These are phyloP conservation scores for Drosophila basisetae DNA, from an alignment of 2,888 invertebrate species.

Conservation along the genomic window DNA sequence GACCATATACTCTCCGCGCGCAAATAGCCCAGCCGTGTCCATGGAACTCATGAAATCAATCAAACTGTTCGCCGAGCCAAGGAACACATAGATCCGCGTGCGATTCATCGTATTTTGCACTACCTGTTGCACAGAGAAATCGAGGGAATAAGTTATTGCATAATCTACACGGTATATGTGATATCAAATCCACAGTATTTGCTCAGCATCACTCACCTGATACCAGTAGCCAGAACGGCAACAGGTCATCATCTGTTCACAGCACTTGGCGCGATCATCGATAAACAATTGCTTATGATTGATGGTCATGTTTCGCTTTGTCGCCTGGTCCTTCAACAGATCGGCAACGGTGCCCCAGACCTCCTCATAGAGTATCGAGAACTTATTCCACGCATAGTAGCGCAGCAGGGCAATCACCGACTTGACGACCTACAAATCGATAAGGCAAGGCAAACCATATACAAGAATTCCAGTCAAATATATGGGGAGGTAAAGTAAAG, in stretches of 20 bases:
- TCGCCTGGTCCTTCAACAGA: conserved; percentile 91
- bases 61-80: conserved; percentile 93
- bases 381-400: conserved; percentile 97
- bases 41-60: conserved; percentile 96
- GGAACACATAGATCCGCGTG: conserved; percentile 96
- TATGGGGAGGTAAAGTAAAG: neutral
- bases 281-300: conserved; percentile 91
- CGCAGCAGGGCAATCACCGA: conserved; percentile 95
- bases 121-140: conserved; percentile 73
- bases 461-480: neutral
- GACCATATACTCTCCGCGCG: conserved; percentile 97
- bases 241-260: conserved; percentile 90
- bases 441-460: conserved; percentile 9
- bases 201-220: conserved; percentile 86
- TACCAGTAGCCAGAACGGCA: conserved; percentile 93
- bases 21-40: conserved; percentile 94
- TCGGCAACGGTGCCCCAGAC: conserved; percentile 93
- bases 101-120: conserved; percentile 92
- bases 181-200: neutral
- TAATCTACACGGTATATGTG: neutral
- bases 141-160: neutral
- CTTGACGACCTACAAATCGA: conserved; percentile 91
- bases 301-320: conserved; percentile 92
- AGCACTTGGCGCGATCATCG: conserved; percentile 90
- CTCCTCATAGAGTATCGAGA: conserved; percentile 94